These are phyloP conservation scores for Pantelozetes paolii DNA, from an alignment of 2,888 invertebrate species.

Conservation along the genomic window DNA sequence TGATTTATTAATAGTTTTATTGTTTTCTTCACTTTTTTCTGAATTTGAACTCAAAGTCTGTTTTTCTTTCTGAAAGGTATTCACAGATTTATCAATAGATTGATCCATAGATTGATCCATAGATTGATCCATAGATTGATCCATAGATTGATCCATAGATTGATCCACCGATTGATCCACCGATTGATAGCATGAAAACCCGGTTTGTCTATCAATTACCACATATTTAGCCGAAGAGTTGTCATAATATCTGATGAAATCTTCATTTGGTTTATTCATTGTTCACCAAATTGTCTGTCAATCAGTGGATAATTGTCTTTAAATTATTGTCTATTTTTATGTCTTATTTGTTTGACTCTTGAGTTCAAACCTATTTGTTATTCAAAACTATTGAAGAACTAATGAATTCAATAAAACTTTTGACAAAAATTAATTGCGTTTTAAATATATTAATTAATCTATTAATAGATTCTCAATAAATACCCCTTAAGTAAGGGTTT, in stretches of 20 bases:
- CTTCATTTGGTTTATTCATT: neutral
- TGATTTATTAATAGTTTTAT: neutral
- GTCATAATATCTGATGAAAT: constrained; percentile 18
- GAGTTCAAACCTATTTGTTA: no score
- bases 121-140: neutral
- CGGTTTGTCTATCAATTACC: constrained; percentile 8
- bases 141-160: neutral
- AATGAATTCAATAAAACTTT: no score
- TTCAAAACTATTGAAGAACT: no score
- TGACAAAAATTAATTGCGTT: no score
- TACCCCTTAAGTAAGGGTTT: no score
- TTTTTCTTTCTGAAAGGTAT: neutral
- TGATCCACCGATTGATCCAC: neutral
- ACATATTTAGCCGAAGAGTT: neutral
- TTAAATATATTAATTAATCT: no score
- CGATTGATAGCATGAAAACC: constrained; percentile 23
- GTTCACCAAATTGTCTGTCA: neutral
- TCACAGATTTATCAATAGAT: neutral
- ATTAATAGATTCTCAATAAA: no score
- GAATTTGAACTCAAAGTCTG: neutral
- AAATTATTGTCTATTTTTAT: neutral
- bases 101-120: no score
- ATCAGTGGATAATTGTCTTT: neutral
- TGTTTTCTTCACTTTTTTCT: neutral
- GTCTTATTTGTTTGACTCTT: no score